Evolutionary conservation across 2,113 vertebrate genomes (phyloP), one percentile per base, ranked within the genome.

Genomic region (Anarrhichthys ocellatus): DNA sequence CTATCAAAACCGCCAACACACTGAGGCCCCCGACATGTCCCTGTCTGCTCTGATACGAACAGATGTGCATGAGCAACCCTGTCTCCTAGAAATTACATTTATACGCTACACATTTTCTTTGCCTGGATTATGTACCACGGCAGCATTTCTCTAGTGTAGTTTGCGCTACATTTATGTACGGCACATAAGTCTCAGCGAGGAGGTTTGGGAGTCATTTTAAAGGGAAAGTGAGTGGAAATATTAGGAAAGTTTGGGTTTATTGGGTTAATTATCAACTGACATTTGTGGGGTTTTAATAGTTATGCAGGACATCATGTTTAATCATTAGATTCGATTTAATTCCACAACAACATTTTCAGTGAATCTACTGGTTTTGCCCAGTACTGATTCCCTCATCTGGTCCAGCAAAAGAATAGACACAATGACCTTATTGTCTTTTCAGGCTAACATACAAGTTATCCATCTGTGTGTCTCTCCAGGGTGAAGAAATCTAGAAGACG

Each of bases 401-500:
- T 10, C 18, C 56, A 6, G n/a, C 7, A 61, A 70, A 68, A 32
- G 8, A 36, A 34, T 17, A 24, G 20, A 62, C 27, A 22, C 17
- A 13, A 20, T 4, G 7, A 14, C 0, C 7, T 15, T 65, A n/a
- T 66, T 11, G 8, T 56, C 22, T 50, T 71, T 58, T 34, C 7
- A 52, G 15, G 42, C 50, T 40, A 9, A 56, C 15, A 0, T 29
- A 3, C 9, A 18, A 13, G 0, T 24, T 4, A 3, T 81, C 22
- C 6, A 22, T 66, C 18, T 89, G 4, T 24, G 15, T 88, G 3
- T 88, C 22, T 82, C 65, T 64, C 13, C 83, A 94, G 93, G 80
- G 92, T 94, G 88, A 95, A 94, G 86, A 95, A 94, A 78, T 87
- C 87, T 65, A 88, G 91, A 83, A 92, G 92, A 92, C 93, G 93